phyloP scores from a whole-genome alignment of 2,888 invertebrate genomes.

The Drosophila mimica region DNA sequence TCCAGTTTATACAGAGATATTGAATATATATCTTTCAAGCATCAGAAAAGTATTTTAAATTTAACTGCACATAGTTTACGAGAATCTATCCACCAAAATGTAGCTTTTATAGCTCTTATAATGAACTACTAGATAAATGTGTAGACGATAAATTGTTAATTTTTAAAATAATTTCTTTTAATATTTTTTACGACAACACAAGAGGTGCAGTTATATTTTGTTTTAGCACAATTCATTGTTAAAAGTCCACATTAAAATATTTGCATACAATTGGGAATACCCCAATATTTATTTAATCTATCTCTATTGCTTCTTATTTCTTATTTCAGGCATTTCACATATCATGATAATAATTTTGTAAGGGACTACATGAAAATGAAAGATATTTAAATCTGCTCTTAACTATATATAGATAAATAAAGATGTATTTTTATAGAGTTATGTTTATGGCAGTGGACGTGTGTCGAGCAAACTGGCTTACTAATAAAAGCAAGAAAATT shows the following conservation, averaged over 20 bases:
- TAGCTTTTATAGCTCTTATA: background rate
- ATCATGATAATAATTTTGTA: background rate
- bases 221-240: background rate
- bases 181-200: background rate
- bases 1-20: background rate
- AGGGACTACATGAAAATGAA: conserved; percentile 24
- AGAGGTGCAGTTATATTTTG: background rate
- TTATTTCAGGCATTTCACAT: too few relatives aligned
- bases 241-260: too few relatives aligned
- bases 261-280: too few relatives aligned
- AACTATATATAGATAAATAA: background rate
- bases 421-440: background rate
- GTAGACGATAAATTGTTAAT: background rate
- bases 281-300: too few relatives aligned
- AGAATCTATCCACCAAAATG: background rate
- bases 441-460: conserved; percentile 35
- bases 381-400: conserved; percentile 38
- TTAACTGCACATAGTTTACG: background rate
- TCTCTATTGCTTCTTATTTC: too few relatives aligned
- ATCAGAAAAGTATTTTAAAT: background rate
- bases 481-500: conserved; percentile 4
- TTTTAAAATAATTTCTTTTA: background rate
- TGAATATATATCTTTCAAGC: background rate
- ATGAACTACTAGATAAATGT: background rate
- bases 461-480: conserved; percentile 1